phyloP scores from a whole-genome alignment of 2,888 invertebrate species.

The Thecocarcelia acutangulata region DNA sequence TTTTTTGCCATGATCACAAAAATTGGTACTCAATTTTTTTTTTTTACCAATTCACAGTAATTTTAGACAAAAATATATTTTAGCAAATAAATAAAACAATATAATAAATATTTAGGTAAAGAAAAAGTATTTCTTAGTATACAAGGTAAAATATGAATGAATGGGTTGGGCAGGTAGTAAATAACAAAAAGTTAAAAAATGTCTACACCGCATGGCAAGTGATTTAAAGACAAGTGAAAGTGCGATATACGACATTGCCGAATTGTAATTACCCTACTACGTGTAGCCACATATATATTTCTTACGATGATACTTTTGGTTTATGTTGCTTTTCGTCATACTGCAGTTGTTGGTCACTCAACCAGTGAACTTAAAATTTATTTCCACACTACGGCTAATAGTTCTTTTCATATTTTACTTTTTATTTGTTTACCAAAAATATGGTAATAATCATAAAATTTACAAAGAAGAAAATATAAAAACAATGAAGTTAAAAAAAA shows the following conservation, averaged over 20 bases:
- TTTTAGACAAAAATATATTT: conserved; percentile 4
- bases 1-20: conserved; percentile 28
- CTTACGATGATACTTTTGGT: no score
- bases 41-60: conserved; percentile 47
- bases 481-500: no score
- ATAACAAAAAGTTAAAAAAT: conserved; percentile 3
- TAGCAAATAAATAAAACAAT: neutral
- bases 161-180: conserved; percentile 46
- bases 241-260: neutral
- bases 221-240: conserved; percentile 14
- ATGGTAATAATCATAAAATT: no score
- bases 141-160: conserved; percentile 19
- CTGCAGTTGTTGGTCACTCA: no score
- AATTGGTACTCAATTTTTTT: conserved; percentile 23
- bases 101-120: conserved; percentile 47
- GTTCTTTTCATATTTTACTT: no score
- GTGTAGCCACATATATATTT: no score
- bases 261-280: neutral
- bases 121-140: conserved; percentile 35
- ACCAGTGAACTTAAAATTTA: no score
- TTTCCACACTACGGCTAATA: no score
- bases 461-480: no score
- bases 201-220: conserved; percentile 52
- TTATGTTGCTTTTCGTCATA: no score
- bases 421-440: no score